These are phyloP conservation scores for Mesaphorura yosii DNA, from an alignment of 1,140 invertebrate species.

Conservation along the genomic window DNA sequence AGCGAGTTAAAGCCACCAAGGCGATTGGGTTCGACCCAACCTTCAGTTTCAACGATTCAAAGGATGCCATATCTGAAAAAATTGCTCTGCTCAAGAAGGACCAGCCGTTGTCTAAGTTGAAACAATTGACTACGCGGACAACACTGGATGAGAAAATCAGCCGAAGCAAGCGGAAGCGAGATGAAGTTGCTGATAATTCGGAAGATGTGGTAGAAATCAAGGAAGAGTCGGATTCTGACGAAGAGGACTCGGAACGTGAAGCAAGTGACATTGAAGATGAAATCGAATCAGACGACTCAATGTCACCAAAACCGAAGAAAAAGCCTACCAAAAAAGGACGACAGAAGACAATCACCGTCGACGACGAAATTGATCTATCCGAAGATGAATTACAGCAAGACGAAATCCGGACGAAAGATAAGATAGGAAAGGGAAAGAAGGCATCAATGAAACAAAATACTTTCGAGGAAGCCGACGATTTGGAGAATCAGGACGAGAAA, in stretches of 20 bases:
- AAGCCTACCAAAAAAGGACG: constrained; percentile 33
- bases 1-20: constrained; percentile 12
- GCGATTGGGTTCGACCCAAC: constrained; percentile 18
- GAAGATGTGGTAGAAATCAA: constrained; percentile 10
- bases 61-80: constrained; percentile 23
- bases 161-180: constrained; percentile 15
- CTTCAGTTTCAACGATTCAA: constrained; percentile 19
- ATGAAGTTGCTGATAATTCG: not conserved
- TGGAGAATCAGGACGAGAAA: constrained; percentile 44
- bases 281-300: constrained; percentile 24
- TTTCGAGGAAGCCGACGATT: constrained; percentile 33
- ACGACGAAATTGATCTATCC: constrained; percentile 32
- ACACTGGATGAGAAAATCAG: constrained; percentile 32
- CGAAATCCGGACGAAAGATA: constrained; percentile 38
- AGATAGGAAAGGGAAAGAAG: constrained; percentile 37
- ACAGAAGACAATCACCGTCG: constrained; percentile 12
- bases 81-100: constrained; percentile 1
- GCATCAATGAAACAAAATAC: constrained; percentile 37
- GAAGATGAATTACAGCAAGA: constrained; percentile 36
- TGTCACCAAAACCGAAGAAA: constrained; percentile 31
- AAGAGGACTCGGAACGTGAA: constrained; percentile 1
- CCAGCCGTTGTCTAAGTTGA: constrained; percentile 10
- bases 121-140: constrained; percentile 3
- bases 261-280: constrained; percentile 8
- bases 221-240: not conserved